Base-by-base conservation (phyloP, 1,140 invertebrate species). In the Ips typographus region DNA sequence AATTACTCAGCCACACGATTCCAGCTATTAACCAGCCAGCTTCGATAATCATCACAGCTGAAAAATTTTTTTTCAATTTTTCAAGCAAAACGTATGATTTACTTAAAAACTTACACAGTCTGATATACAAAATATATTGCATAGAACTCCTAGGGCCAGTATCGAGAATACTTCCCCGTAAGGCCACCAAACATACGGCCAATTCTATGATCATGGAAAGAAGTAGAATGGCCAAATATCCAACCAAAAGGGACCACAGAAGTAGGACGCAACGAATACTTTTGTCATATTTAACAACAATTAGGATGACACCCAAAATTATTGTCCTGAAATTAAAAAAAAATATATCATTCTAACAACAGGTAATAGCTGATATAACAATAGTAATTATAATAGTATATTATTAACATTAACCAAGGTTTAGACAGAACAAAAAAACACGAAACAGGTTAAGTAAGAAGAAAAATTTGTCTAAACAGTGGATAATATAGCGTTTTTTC, bases 131-230 rank as follows among this genome's bases (percentile, higher is more conserved):
- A 36, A 95, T 83, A 77, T 93, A 91, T 80, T 92, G 90, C 84
- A 94, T 93, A 65, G 89, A 86, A 51, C 87, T 84, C 56, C 94
- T 82, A 1, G 89, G 89, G 40, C 84, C 83, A 1, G 89, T 90
- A 75, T 94, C 87, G 61, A 95, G 83, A 74, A 95, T 95, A 72
- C 90, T 91, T 61, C 94, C 94, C 67, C 91, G 83, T 80, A 93
- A 87, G 58, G 93, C 91, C 58, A 93, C 85, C 70, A 89, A 83
- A 70, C 89, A 90, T 68, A 95, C 90, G 67, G 84, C 85, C 53
- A 88, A 82, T 80, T 95, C 94, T 53, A 91, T 83, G 41, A 89
- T 75, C 76, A 92, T 84, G 55, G 89, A 89, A 60, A 85, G 84
- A 70, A 80, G 76, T 70, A 85, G 83, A 71, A 94, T 87, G 38